These are phyloP conservation scores for Cheirogaleus medius DNA, from an alignment of 2,113 vertebrate species.

Conservation along the genomic window DNA sequence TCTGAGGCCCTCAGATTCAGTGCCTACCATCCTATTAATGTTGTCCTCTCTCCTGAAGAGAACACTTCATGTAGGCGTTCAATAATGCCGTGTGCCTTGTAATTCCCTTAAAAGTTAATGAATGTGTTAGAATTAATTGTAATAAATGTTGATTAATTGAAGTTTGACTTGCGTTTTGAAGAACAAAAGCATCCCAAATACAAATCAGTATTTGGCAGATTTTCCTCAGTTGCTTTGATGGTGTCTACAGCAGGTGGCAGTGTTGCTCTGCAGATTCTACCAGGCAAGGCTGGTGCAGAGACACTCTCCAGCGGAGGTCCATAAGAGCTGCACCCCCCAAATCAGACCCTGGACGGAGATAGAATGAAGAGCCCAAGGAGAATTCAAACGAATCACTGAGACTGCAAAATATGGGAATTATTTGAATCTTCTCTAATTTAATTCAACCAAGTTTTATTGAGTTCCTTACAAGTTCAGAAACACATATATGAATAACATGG, in stretches of 20 bases:
- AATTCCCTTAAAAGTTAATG: constrained; percentile 27
- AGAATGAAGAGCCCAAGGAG: neutral
- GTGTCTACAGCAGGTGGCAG: constrained; percentile 81
- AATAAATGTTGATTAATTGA: neutral
- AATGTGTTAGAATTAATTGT: neutral
- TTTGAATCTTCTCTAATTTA: neutral
- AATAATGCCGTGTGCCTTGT: neutral
- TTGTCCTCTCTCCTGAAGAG: neutral
- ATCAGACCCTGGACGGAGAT: neutral
- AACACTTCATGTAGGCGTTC: neutral
- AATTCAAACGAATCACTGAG: neutral
- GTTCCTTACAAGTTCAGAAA: neutral
- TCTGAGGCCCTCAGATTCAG: neutral
- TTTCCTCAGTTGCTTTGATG: neutral
- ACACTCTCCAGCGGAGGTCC: neutral
- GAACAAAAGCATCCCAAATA: neutral
- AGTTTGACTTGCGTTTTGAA: neutral
- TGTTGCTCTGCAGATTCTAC: constrained; percentile 59
- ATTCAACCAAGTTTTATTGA: neutral
- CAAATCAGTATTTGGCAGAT: neutral
- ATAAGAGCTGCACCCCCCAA: neutral
- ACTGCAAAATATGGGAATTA: neutral
- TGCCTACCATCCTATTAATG: neutral
- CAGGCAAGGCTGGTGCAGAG: neutral
- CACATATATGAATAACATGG: neutral